Conservation (phyloP, 64 coral and sea anemone species). For the Porites lutea region DNA sequence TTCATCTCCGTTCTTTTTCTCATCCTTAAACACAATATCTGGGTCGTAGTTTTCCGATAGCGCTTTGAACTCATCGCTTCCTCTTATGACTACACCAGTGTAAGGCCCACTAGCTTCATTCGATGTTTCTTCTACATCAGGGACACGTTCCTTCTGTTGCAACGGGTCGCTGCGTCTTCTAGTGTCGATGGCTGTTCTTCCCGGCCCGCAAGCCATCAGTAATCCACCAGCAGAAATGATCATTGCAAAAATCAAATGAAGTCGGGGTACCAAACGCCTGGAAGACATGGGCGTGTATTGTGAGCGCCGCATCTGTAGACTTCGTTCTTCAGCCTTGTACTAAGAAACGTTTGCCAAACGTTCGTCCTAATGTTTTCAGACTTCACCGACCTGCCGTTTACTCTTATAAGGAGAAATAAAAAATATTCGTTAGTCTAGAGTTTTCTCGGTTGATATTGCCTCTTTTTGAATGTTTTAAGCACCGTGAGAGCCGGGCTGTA, state of each 20-base stretch:
- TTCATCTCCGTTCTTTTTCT: conserved; percentile 49
- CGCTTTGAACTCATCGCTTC: conserved; percentile 54
- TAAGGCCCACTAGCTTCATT: conserved; percentile 62
- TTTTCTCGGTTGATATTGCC: too few species aligned
- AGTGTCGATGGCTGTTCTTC: background rate
- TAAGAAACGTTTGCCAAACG: background rate
- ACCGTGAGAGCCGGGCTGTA: background rate
- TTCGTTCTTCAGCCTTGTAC: background rate
- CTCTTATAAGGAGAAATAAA: conserved; percentile 1
- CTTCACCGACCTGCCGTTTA: background rate
- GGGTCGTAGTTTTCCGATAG: conserved; percentile 39
- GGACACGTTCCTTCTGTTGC: conserved; percentile 15
- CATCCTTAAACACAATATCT: conserved; percentile 78
- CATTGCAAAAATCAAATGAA: background rate
- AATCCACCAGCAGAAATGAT: background rate
- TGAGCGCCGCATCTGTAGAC: background rate
- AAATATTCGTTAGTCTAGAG: background rate
- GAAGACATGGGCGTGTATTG: background rate
- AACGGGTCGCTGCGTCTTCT: background rate
- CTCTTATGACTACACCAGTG: conserved; percentile 11
- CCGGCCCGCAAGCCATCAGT: conserved; percentile 46
- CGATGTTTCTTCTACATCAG: conserved; percentile 55
- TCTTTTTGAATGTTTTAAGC: background rate
- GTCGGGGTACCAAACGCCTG: too few species aligned
- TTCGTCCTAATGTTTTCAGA: background rate